Percentiles rank a stretch among this genome's conserved stretches.
Conservation (phyloP, 1,140 invertebrate species). For the Hermatobates lingyangjiaoensis region DNA sequence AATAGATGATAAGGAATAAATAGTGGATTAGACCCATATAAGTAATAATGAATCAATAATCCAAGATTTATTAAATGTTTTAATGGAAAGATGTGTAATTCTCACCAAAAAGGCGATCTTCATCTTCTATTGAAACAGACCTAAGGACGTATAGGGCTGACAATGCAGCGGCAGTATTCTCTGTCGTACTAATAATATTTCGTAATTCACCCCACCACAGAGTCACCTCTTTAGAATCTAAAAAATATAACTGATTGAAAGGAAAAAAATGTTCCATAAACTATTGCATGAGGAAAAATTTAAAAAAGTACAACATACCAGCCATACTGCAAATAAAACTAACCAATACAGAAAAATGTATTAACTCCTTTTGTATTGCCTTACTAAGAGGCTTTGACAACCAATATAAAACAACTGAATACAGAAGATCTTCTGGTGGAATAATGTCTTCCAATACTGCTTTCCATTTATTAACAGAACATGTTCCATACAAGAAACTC, state of each 20-base stretch:
- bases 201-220: slow-evolving; percentile 54
- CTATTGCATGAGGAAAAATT: not conserved
- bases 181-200: slow-evolving; percentile 43
- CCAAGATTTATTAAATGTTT: too few species aligned
- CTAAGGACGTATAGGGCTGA: slow-evolving; percentile 57
- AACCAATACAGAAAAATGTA: slow-evolving; percentile 19
- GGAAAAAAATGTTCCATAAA: not conserved
- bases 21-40: too few species aligned
- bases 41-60: too few species aligned
- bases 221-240: slow-evolving; percentile 6
- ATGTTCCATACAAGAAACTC: slow-evolving; percentile 33
- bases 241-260: slow-evolving; percentile 1
- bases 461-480: slow-evolving; percentile 27
- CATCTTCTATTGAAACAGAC: slow-evolving; percentile 36
- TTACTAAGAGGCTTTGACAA: slow-evolving; percentile 28
- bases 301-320: slow-evolving; percentile 17
- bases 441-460: slow-evolving; percentile 32
- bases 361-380: slow-evolving; percentile 15
- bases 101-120: slow-evolving; percentile 21
- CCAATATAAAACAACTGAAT: slow-evolving; percentile 44
- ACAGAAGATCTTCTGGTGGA: slow-evolving; percentile 34
- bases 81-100: too few species aligned
- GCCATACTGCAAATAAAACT: slow-evolving; percentile 25
- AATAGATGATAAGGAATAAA: too few species aligned
- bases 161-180: slow-evolving; percentile 46